A percentile compares a stretch with the other conserved stretches of the same genome.
phyloP scores from a whole-genome alignment of 2,797 vertebrate species.

The Hoplostethus atlanticus region DNA sequence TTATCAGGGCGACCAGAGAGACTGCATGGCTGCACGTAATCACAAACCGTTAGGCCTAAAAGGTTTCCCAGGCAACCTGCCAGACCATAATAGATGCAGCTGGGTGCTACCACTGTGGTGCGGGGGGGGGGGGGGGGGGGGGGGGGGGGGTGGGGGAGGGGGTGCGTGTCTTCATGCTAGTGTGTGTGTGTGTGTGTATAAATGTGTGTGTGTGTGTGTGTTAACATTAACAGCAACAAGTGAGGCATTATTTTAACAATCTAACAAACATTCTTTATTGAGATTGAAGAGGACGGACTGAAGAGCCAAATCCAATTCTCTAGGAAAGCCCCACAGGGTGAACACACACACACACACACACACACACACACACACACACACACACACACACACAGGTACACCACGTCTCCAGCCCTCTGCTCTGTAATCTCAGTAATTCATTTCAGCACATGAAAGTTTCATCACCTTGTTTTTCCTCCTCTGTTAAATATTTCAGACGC shows the following conservation, averaged over 20 bases:
- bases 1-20: constrained; percentile 33
- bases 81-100: constrained; percentile 76
- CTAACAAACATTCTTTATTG: constrained; percentile 2
- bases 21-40: constrained; percentile 58
- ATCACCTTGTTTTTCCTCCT: constrained; percentile 28
- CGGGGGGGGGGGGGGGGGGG: neutral
- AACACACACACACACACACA: neutral
- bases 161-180: neutral
- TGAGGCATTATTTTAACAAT: neutral
- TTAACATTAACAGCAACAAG: no score
- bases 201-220: neutral
- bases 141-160: neutral
- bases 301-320: neutral
- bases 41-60: constrained; percentile 65
- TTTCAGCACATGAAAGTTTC: constrained; percentile 35
- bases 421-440: constrained; percentile 19
- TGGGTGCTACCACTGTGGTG: constrained; percentile 35
- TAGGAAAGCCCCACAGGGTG: neutral
- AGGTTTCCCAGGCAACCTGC: constrained; percentile 67
- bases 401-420: constrained; percentile 7
- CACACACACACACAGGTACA: neutral
- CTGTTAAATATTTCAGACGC: constrained; percentile 49
- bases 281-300: neutral
- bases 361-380: constrained; percentile 6
- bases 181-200: neutral